phyloP scores from a whole-genome alignment of 2,113 vertebrate genomes.

The Onychostruthus taczanowskii region DNA sequence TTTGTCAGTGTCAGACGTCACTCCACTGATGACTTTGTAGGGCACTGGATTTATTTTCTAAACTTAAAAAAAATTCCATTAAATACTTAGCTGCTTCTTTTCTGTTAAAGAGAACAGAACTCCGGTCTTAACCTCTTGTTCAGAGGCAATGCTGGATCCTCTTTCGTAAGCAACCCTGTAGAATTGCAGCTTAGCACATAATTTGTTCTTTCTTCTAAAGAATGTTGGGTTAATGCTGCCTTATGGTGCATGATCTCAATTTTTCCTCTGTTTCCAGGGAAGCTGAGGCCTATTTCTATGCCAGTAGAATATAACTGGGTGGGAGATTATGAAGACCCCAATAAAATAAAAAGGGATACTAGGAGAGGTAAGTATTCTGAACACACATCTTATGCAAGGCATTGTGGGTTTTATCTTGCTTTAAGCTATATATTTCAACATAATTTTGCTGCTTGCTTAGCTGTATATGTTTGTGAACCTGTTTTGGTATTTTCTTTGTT shows the following conservation, averaged over 20 bases:
- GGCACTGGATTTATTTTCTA: not conserved
- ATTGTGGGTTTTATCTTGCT: not conserved
- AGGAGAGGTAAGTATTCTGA: slow-evolving; percentile 91
- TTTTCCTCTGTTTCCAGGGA: slow-evolving; percentile 82
- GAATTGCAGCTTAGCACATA: not conserved
- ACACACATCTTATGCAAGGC: not conserved
- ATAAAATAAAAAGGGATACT: slow-evolving; percentile 95
- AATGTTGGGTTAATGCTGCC: not conserved
- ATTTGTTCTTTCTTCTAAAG: slow-evolving; percentile 9
- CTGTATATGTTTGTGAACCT: not conserved
- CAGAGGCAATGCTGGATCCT: not conserved
- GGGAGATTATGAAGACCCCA: slow-evolving; percentile 96
- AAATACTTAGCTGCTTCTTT: not conserved
- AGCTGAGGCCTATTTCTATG: slow-evolving; percentile 96
- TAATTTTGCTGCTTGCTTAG: not conserved
- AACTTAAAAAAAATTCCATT: not conserved
- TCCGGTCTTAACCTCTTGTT: not conserved
- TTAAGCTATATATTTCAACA: not conserved
- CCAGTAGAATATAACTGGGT: slow-evolving; percentile 99
- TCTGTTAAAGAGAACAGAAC: not conserved
- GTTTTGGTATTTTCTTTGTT: not conserved
- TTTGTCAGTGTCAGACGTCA: not conserved
- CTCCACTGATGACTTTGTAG: not conserved
- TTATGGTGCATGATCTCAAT: slow-evolving; percentile 30
- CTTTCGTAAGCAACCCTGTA: not conserved